These are phyloP conservation scores for Pelecanus crispus DNA, from an alignment of 2,113 vertebrate genomes.

Conservation along the genomic window DNA sequence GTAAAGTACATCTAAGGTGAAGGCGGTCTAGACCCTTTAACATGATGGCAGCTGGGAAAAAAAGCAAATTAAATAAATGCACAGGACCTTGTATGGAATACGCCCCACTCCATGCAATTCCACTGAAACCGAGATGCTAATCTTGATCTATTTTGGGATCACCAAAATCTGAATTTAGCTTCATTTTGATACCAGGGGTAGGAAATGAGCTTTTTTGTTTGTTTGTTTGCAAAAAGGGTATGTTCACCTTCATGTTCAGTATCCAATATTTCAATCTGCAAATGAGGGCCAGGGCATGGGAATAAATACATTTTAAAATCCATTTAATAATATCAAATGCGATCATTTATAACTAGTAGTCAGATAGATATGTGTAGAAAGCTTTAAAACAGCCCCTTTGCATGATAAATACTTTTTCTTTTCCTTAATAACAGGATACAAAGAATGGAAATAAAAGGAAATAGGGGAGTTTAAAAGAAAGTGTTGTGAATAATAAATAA, in stretches of 20 bases:
- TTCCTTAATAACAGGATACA: neutral
- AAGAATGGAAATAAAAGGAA: neutral
- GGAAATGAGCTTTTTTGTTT: neutral
- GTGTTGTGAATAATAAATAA: neutral
- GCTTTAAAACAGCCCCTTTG: neutral
- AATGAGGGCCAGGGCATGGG: neutral
- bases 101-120: neutral
- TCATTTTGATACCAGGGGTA: neutral
- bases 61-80: neutral
- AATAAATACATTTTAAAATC: neutral
- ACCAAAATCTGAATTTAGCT: neutral
- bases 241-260: neutral
- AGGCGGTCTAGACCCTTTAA: neutral
- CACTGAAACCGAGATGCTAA: neutral
- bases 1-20: neutral
- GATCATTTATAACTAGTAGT: neutral
- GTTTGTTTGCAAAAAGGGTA: neutral
- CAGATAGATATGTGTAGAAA: neutral
- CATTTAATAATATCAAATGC: neutral
- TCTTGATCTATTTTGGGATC: accelerated
- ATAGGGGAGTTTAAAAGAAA: neutral
- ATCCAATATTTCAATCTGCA: neutral
- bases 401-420: neutral
- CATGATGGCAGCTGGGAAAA: accelerated
- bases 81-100: accelerated